phyloP scores from a whole-genome alignment of 1,140 invertebrate genomes.

The Neodiprion pinetum region DNA sequence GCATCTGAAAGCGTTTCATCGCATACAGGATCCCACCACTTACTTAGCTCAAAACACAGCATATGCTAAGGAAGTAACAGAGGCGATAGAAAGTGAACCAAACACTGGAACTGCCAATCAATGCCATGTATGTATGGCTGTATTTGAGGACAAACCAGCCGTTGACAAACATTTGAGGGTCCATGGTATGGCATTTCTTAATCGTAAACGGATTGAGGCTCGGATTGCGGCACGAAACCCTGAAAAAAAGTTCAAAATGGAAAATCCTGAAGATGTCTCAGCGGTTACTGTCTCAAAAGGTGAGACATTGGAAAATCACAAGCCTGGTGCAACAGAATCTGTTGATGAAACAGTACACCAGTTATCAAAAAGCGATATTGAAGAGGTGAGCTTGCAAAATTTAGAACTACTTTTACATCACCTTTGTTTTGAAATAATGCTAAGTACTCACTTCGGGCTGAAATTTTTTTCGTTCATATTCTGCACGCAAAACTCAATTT shows the following conservation, averaged over 20 bases:
- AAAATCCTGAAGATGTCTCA: background rate
- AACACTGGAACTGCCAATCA: slow-evolving; percentile 67
- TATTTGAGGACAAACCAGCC: slow-evolving; percentile 62
- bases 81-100: slow-evolving; percentile 49
- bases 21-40: slow-evolving; percentile 62
- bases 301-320: background rate
- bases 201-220: slow-evolving; percentile 51
- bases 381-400: background rate
- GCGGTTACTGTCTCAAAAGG: background rate
- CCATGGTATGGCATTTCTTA: slow-evolving; percentile 74
- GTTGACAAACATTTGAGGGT: slow-evolving; percentile 69
- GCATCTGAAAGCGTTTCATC: slow-evolving; percentile 69
- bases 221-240: slow-evolving; percentile 44
- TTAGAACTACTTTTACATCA: background rate
- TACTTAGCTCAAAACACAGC: slow-evolving; percentile 67
- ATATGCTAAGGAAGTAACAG: slow-evolving; percentile 60
- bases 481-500: too few relatives aligned
- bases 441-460: too few relatives aligned
- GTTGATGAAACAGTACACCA: background rate
- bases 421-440: too few relatives aligned
- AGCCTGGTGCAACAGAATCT: background rate
- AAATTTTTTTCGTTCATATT: too few relatives aligned
- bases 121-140: slow-evolving; percentile 69
- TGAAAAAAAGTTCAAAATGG: slow-evolving; percentile 30
- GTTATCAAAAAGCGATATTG: background rate